These are phyloP conservation scores for Eclectus roratus DNA, from an alignment of 2,113 vertebrate species.

Conservation along the genomic window DNA sequence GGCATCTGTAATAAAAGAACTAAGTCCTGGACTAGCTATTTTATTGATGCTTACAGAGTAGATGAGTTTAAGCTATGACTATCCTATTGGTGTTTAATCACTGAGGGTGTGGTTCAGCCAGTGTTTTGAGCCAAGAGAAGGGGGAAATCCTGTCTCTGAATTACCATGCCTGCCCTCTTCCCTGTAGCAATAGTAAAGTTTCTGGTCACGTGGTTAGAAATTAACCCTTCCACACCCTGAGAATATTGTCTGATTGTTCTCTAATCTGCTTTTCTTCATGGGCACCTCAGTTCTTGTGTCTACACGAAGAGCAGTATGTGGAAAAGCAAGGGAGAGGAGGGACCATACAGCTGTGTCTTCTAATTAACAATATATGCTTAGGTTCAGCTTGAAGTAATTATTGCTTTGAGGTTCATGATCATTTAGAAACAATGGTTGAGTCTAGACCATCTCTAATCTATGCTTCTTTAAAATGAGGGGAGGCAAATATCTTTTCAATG, in stretches of 20 bases:
- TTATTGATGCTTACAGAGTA: not conserved
- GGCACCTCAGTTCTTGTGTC: not conserved
- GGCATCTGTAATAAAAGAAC: not conserved
- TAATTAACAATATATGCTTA: not conserved
- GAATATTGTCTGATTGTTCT: not conserved
- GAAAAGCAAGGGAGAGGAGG: not conserved
- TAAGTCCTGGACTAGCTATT: not conserved
- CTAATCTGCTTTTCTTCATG: not conserved
- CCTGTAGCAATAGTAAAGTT: not conserved
- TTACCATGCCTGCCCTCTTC: not conserved
- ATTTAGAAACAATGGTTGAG: not conserved
- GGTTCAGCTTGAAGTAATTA: not conserved
- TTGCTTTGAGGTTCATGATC: not conserved
- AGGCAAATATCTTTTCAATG: not conserved
- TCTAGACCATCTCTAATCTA: not conserved
- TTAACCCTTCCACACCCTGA: not conserved
- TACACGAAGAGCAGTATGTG: not conserved
- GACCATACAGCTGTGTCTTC: not conserved
- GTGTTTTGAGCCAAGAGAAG: not conserved
- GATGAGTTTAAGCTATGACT: not conserved
- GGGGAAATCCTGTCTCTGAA: constrained; percentile 52
- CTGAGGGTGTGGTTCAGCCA: constrained; percentile 1
- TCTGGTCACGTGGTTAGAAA: constrained; percentile 5
- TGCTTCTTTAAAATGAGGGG: not conserved
- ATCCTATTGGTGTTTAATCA: not conserved